Percentiles rank a stretch among this genome's conserved stretches.
Conservation (phyloP, 2,888 invertebrate species). For the Pristionchus maxplancki region DNA sequence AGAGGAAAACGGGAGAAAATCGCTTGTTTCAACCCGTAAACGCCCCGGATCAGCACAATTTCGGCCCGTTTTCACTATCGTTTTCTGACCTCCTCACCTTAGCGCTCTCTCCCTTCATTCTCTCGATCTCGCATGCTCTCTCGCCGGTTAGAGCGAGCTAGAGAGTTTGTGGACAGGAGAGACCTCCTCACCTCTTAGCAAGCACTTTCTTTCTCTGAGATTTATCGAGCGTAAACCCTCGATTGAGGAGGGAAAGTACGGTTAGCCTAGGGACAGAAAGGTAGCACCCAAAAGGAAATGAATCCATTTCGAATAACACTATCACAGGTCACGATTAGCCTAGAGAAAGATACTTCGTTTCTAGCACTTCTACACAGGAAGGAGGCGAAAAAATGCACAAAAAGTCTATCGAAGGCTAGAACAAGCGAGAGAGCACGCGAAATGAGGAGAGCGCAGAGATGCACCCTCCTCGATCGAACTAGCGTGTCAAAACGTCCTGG, state of each 20-base stretch:
- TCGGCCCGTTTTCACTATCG: constrained; percentile 24
- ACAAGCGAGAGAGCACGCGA: not conserved
- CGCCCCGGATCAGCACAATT: not conserved
- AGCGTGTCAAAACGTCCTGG: not conserved
- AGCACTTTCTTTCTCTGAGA: not conserved
- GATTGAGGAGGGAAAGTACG: not conserved
- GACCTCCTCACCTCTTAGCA: not conserved
- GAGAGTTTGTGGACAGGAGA: too few species aligned
- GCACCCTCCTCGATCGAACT: not conserved
- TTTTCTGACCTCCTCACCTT: constrained; percentile 8
- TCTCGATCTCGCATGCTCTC: not conserved
- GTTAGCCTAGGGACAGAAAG: not conserved
- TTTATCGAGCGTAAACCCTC: too few species aligned
- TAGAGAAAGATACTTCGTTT: too few species aligned
- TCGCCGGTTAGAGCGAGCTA: not conserved
- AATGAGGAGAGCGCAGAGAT: not conserved
- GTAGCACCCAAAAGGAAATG: too few species aligned
- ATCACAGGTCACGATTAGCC: not conserved
- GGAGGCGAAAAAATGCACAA: too few species aligned
- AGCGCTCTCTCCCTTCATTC: not conserved
- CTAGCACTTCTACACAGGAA: too few species aligned
- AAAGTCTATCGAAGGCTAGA: not conserved
- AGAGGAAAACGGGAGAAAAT: too few species aligned
- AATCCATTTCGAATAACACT: too few species aligned
- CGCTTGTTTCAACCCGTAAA: not conserved